Evolutionary conservation across 2,113 vertebrate genomes (phyloP), one percentile per base, ranked within the genome.

Genomic region (Falcunculus frontatus): DNA sequence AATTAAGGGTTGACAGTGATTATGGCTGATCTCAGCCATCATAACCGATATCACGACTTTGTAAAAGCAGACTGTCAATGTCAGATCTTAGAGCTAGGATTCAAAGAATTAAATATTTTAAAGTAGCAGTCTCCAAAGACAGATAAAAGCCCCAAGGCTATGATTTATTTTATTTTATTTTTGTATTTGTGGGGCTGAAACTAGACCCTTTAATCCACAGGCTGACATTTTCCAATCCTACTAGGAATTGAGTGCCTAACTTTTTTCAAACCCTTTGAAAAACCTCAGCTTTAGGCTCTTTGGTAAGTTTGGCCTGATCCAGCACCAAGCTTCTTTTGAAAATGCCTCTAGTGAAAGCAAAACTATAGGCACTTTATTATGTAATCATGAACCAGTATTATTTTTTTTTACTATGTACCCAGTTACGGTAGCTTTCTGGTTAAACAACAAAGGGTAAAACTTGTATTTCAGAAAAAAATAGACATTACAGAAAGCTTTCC

Each of bases 151-250:
- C 62, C 64, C 70, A 76, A 85, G 46, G 70, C 41, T 82, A 33
- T 75, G 49, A 79, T 73, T 57, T 90, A 53, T 68, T 95, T 83
- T 87, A 83, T 82, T 94, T 89, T 87, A 73, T 83, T 95, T 89
- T 89, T 53, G 30, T 70, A 94, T 87, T 87, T 94, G 23, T 55
- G 69, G 21, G 46, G 46, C 37, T 47, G 35, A 88, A 74, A 84
- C 39, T 46, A 91, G 78, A 79, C 70, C 56, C 41, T 87, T 85
- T 91, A 95, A 95, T 91, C 87, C 84, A 89, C 23, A 85, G 37
- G 21, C 37, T 95, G 94, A 85, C 35, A 69, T 90, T 94, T 95
- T 77, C 62, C 68, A 79, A 44, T 85, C 39, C 86, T 81, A 37
- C 64, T 10, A 89, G 67, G 63, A 97, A 85, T 47, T 73, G 86